These are phyloP conservation scores for Belgica antarctica DNA, from an alignment of 2,888 invertebrate genomes.

Conservation along the genomic window DNA sequence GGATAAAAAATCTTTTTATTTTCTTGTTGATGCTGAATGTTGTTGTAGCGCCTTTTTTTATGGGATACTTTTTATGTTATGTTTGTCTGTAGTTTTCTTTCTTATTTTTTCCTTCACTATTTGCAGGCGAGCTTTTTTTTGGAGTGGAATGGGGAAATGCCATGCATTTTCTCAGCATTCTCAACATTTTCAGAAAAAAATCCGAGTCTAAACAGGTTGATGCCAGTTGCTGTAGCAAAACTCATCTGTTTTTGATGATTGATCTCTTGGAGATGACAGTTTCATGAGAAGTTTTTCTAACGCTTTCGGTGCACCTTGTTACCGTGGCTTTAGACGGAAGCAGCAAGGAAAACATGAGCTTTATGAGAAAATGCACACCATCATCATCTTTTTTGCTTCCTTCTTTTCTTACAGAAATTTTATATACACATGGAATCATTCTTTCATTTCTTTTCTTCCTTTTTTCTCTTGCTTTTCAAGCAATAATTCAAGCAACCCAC, in stretches of 20 bases:
- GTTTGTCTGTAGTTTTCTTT: slow-evolving; percentile 38
- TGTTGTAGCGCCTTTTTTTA: slow-evolving; percentile 32
- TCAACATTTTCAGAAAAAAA: not conserved
- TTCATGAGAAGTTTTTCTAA: not conserved
- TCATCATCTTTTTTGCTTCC: not conserved
- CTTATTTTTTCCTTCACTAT: not conserved
- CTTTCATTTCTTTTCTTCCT: not conserved
- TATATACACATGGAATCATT: not conserved
- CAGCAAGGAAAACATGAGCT: not conserved
- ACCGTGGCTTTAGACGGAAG: not conserved
- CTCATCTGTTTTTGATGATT: not conserved
- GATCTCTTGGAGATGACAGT: not conserved
- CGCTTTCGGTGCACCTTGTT: not conserved
- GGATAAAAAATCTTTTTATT: slow-evolving; percentile 31
- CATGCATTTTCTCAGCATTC: slow-evolving; percentile 14
- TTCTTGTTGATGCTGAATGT: slow-evolving; percentile 35
- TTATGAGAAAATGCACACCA: slow-evolving; percentile 28
- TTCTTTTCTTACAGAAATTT: not conserved
- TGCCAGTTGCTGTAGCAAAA: not conserved
- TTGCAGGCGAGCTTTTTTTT: not conserved
- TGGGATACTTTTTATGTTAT: slow-evolving; percentile 32
- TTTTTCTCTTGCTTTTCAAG: not conserved
- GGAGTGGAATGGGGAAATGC: not conserved
- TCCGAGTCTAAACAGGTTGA: not conserved
- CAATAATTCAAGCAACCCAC: slow-evolving; percentile 19